These are phyloP conservation scores for Oncorhynchus tshawytscha DNA, from an alignment of 2,113 vertebrate species.

Conservation along the genomic window DNA sequence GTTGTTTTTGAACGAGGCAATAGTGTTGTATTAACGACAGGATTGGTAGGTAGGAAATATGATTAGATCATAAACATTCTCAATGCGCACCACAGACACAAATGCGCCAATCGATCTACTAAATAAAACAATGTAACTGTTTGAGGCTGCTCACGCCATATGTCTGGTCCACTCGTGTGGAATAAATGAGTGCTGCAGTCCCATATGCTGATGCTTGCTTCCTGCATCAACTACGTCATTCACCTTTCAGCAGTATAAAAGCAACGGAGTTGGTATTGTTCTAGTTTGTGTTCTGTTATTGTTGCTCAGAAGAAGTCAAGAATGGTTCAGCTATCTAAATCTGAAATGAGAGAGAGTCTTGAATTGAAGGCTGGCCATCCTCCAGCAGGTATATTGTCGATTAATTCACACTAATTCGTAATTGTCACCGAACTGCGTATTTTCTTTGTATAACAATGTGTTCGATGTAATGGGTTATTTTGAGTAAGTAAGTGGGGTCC, in stretches of 20 bases:
- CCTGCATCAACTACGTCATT: conserved; percentile 52
- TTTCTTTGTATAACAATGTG: neutral
- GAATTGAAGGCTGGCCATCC: conserved; percentile 70
- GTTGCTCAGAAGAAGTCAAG: conserved; percentile 25
- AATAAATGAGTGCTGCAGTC: neutral
- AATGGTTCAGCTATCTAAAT: conserved; percentile 69
- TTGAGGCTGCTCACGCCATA: neutral
- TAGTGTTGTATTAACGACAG: too few species aligned
- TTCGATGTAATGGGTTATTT: too few species aligned
- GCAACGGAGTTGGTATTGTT: conserved; percentile 26
- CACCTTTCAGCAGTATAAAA: conserved; percentile 44
- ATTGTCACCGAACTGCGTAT: too few species aligned
- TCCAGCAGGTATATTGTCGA: conserved; percentile 65
- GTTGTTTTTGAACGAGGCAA: neutral
- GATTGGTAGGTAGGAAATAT: neutral
- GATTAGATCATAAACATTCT: too few species aligned
- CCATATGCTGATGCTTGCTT: conserved; percentile 22
- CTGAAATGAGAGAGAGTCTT: conserved; percentile 39
- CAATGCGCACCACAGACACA: neutral
- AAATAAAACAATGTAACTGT: neutral
- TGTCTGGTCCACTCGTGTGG: neutral
- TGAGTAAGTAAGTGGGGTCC: too few species aligned
- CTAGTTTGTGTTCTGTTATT: conserved; percentile 11
- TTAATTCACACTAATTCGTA: neutral
- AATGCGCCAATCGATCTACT: neutral